phyloP scores from a whole-genome alignment of 2,888 invertebrate species.

The Scaptomyza polygonia region DNA sequence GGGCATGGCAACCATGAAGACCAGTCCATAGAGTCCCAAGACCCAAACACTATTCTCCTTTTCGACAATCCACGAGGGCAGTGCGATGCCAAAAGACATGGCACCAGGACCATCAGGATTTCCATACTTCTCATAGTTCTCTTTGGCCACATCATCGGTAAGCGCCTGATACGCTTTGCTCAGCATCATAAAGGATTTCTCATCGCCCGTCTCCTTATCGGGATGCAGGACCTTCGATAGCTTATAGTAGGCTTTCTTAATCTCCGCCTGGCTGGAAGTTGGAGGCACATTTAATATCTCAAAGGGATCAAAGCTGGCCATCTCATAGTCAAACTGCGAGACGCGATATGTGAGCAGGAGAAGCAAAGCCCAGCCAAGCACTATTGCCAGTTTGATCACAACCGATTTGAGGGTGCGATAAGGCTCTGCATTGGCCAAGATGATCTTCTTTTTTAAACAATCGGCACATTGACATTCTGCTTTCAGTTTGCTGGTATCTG shows the following conservation, averaged over 20 bases:
- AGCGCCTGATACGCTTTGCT: conserved; percentile 96
- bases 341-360: conserved; percentile 94
- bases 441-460: conserved; percentile 93
- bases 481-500: conserved; percentile 91
- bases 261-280: conserved; percentile 93
- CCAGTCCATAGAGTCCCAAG: conserved; percentile 95
- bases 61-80: conserved; percentile 99
- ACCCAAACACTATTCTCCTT: conserved; percentile 99
- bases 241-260: conserved; percentile 97
- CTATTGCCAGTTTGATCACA: conserved; percentile 90
- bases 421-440: conserved; percentile 93
- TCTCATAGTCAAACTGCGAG: conserved; percentile 98
- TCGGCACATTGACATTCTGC: conserved; percentile 95
- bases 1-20: conserved; percentile 98
- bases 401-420: conserved; percentile 93
- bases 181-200: conserved; percentile 98
- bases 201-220: conserved; percentile 98
- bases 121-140: conserved; percentile 99
- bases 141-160: conserved; percentile 98
- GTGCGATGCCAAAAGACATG: conserved; percentile 99
- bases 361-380: conserved; percentile 93
- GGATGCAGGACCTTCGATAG: conserved; percentile 97
- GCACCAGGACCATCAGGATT: conserved; percentile 99
- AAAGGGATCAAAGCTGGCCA: conserved; percentile 99
- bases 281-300: conserved; percentile 96